Evolutionary conservation across 2,888 invertebrate genomes (phyloP), one percentile per base, ranked within the genome.

Genomic region (Dermolepida albohirtum): DNA sequence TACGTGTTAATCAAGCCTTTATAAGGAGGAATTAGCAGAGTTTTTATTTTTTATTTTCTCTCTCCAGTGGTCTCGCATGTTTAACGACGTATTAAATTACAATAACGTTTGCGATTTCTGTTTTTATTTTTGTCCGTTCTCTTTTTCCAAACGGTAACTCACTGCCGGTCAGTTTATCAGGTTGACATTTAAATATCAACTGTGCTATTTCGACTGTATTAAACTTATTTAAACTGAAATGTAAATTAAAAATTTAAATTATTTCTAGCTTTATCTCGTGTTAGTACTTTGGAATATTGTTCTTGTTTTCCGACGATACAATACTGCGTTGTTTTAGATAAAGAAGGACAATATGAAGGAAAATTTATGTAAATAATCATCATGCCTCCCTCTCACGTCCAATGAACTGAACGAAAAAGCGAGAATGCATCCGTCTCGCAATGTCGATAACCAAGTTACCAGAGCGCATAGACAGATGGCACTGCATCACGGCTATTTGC

Each of bases 111-210:
- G 17, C 54, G 40, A 54, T 40, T 54, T 54, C 54, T 54, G 54
- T 54, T 54, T 34, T 54, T 54, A 41, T 54, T 54, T 40, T 54
- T 39, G 54, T 40, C 29, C 51, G 34, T 27, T 12, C n/a, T 29
- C 12, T 51, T 40, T 54, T 54, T 40, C 40, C 40, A 54, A 54
- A 16, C 54, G 40, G 40, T 17, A 27, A 40, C 54, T 40, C 54
- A 17, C 51, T 6, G 34, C 12, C 7, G 51, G 17, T 40, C 16
- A 39, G 11, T 54, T 54, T 40, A 54, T 54, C 54, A 54, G 40
- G 17, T 54, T 54, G 54, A 54, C 54, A 54, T 54, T 54, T 54
- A 54, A 54, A 54, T 54, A 54, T 54, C 54, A 54, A 40, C 40
- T 11, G 54, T 40, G n/a, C 54, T 16, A 54, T 54, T 40, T 54